Conservation (phyloP, 2,113 vertebrate genomes). For the Indicator indicator region DNA sequence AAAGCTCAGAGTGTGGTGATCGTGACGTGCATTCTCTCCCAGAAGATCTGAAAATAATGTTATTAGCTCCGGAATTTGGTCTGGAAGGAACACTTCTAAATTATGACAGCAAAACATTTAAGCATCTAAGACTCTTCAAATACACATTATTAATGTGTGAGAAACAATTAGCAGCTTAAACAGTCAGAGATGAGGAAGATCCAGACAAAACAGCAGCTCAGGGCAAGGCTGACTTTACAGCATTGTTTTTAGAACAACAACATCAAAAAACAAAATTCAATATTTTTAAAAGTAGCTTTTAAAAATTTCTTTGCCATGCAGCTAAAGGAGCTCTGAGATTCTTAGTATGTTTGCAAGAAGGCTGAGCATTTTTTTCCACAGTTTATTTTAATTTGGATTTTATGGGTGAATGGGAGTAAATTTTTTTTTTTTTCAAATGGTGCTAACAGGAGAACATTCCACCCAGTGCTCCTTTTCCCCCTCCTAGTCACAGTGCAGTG, state of each 20-base stretch:
- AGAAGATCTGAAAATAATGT: neutral
- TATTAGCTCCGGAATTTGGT: neutral
- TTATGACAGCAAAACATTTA: neutral
- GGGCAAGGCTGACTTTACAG: neutral
- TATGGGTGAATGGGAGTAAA: neutral
- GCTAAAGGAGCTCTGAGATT: neutral
- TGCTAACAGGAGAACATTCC: neutral
- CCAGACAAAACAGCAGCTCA: neutral
- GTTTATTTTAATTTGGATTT: neutral
- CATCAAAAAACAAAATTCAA: neutral
- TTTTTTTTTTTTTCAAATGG: neutral
- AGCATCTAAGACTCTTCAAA: neutral
- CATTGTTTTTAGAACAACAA: neutral
- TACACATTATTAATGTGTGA: constrained; percentile 9
- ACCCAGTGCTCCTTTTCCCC: neutral
- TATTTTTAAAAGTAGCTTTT: too few species aligned
- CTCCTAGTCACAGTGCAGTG: neutral
- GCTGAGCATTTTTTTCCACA: neutral
- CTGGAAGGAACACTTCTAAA: constrained; percentile 6
- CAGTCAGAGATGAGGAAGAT: constrained; percentile 23
- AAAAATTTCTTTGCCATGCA: neutral
- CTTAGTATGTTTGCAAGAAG: neutral
- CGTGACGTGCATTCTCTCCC: neutral
- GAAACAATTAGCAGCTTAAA: constrained; percentile 9
- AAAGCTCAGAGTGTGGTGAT: neutral